phyloP scores from a whole-genome alignment of 2,113 vertebrate genomes.

The Lanius ludovicianus region DNA sequence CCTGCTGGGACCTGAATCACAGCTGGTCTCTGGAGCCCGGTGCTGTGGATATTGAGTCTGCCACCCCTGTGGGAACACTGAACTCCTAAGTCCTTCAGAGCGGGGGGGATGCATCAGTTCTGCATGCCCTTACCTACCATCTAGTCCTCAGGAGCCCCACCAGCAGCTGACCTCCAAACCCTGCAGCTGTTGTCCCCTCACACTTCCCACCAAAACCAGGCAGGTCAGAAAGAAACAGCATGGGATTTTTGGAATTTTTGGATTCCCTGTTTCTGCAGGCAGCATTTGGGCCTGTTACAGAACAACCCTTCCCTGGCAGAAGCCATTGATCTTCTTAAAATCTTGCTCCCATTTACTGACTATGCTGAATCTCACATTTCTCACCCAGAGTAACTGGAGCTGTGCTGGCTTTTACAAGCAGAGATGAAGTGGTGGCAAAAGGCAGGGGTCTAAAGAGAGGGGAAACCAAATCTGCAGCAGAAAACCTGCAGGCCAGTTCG shows the following conservation, averaged over 20 bases:
- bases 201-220: not conserved
- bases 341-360: not conserved
- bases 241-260: not conserved
- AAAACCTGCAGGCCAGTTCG: not conserved
- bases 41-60: accelerated
- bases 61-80: accelerated
- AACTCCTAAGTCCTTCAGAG: not conserved
- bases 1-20: accelerated
- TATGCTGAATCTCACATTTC: not conserved
- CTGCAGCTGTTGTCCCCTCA: not conserved
- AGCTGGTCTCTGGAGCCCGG: not conserved
- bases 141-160: not conserved
- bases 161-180: not conserved
- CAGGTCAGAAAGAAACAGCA: not conserved
- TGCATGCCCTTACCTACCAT: accelerated
- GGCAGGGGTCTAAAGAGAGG: not conserved
- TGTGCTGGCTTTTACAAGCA: not conserved
- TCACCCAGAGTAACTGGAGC: not conserved
- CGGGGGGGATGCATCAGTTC: not conserved
- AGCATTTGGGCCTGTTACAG: not conserved
- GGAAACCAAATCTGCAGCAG: not conserved
- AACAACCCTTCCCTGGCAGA: not conserved
- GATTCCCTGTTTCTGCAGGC: not conserved
- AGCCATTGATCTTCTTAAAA: not conserved
- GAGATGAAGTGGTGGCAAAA: not conserved